Conservation (phyloP, 2,113 vertebrate species). For the Eclectus roratus region DNA sequence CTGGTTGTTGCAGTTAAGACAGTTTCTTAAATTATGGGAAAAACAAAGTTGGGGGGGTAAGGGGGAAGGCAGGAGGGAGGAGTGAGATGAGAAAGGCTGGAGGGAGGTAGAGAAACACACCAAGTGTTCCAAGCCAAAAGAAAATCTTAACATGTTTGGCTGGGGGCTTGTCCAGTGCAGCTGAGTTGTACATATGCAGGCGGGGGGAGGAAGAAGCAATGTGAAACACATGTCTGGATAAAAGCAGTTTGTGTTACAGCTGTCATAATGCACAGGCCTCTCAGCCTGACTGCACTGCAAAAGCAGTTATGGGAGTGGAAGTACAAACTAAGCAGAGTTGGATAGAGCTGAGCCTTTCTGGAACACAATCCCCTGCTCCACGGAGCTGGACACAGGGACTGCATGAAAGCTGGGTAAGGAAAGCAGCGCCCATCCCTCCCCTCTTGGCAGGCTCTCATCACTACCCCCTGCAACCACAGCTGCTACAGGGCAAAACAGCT, state of each 20-base stretch:
- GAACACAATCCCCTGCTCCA: not conserved
- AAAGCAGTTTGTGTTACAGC: constrained; percentile 36
- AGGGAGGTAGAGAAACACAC: not conserved
- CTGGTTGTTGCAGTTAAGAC: not conserved
- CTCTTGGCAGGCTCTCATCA: not conserved
- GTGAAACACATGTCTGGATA: constrained; percentile 6
- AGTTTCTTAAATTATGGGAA: not conserved
- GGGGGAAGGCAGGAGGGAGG: not conserved
- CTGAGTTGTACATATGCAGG: not conserved
- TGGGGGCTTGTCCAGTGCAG: constrained; percentile 25
- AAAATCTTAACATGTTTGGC: constrained; percentile 18
- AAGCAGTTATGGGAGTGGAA: not conserved
- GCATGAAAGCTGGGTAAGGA: not conserved
- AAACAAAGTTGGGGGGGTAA: not conserved
- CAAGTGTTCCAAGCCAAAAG: not conserved
- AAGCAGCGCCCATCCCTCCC: not conserved
- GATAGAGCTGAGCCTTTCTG: not conserved
- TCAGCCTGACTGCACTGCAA: not conserved
- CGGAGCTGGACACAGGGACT: not conserved
- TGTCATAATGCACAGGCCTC: not conserved
- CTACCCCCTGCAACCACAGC: accelerated
- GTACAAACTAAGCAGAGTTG: not conserved
- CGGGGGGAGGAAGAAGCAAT: not conserved
- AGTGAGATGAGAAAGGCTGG: not conserved
- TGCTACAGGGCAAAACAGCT: not conserved